Percentiles rank a stretch among this genome's conserved stretches.
Conservation (phyloP, 2,888 invertebrate species). For the Meliscaeva auricollis region DNA sequence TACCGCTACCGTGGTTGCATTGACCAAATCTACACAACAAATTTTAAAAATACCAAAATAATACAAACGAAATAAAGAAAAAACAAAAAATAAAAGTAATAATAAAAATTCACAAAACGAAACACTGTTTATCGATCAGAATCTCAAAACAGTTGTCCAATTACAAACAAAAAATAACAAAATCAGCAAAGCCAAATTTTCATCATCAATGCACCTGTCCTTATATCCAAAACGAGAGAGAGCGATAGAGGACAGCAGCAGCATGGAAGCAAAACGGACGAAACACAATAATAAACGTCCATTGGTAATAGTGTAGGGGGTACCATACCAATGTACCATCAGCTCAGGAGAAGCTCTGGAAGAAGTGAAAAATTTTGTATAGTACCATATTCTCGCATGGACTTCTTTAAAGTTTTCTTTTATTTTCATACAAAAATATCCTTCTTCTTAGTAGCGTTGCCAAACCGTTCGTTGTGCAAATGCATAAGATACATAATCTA, state of each 20-base stretch:
- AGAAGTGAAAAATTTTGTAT: neutral
- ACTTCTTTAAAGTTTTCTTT: neutral
- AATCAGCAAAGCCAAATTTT: conserved; percentile 63
- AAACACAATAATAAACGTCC: conserved; percentile 54
- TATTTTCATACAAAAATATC: neutral
- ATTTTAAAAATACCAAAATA: conserved; percentile 47
- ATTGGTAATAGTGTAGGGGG: conserved; percentile 17
- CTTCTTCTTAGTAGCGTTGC: neutral
- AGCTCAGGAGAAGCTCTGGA: conserved; percentile 2
- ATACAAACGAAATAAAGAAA: conserved; percentile 34
- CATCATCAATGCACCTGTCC: conserved; percentile 65
- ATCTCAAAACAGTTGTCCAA: conserved; percentile 75
- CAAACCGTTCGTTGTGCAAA: too few species aligned
- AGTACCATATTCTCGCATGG: neutral
- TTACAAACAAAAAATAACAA: conserved; percentile 62
- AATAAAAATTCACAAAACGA: conserved; percentile 47
- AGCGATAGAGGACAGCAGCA: neutral
- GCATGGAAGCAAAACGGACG: conserved; percentile 21
- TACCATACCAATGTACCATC: conserved; percentile 11
- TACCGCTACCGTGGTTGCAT: conserved; percentile 37
- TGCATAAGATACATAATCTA: too few species aligned
- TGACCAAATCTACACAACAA: conserved; percentile 39
- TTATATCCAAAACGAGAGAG: conserved; percentile 50
- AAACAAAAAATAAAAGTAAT: neutral
- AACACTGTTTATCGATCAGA: conserved; percentile 70